Evolutionary conservation across 2,888 invertebrate species (phyloP).

Genomic region (Gastracanthus pulcherrimus): DNA sequence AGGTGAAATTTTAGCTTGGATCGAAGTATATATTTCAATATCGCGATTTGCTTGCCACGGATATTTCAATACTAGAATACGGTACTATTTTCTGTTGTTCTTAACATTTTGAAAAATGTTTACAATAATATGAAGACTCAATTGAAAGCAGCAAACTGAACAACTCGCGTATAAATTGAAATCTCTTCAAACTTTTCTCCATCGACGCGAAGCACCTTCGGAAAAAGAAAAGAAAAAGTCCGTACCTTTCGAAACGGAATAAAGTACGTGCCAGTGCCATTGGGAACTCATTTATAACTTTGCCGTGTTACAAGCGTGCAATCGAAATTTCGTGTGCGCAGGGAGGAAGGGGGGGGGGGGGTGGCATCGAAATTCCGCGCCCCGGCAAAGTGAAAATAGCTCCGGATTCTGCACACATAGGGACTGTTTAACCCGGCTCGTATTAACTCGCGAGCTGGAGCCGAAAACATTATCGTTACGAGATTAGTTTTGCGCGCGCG

Average conservation of each 20-base stretch:
- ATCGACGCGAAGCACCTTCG: neutral
- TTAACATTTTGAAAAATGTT: neutral
- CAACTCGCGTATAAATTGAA: neutral
- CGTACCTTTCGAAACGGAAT: neutral
- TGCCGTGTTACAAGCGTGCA: conserved; percentile 42
- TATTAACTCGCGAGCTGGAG: conserved; percentile 48
- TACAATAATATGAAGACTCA: neutral
- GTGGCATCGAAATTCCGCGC: conserved; percentile 34
- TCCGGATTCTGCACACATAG: neutral
- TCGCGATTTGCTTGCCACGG: no score
- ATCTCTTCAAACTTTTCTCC: neutral
- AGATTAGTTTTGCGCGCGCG: conserved; percentile 53
- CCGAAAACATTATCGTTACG: conserved; percentile 58
- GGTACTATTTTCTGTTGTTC: neutral
- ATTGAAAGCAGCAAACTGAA: neutral
- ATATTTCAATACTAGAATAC: conserved; percentile 13
- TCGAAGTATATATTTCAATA: no score
- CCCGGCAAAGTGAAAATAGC: conserved; percentile 45
- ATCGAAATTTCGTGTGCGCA: conserved; percentile 60
- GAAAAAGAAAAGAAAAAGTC: neutral
- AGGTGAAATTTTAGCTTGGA: no score
- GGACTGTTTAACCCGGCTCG: conserved; percentile 61
- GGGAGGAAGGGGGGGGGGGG: neutral
- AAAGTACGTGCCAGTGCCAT: conserved; percentile 12
- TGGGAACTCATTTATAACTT: conserved; percentile 4